Evolutionary conservation across 2,888 invertebrate genomes (phyloP), one percentile per base, ranked within the genome.

Genomic region (Cryptus armator): DNA sequence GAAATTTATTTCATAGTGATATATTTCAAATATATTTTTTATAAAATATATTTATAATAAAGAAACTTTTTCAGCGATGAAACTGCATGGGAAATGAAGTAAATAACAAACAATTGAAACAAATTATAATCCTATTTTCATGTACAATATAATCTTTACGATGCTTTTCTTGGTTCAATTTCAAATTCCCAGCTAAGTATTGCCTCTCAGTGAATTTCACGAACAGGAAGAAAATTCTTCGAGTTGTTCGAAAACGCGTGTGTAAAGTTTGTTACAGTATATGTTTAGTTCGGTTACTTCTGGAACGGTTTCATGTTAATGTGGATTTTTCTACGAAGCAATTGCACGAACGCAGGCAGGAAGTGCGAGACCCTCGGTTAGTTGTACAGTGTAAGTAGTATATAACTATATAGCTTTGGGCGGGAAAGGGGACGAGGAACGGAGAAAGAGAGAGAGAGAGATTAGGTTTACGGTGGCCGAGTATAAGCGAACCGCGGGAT

Each of bases 391-490:
- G 48, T 51, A 14, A 44, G 19, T 24, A 10, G 59, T 32, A 24
- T 67, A 44, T 32, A 62, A 72, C 64, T 72, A 67, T 76, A 53
- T 51, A 62, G 79, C 43, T 72, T 75, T 37, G 37, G 76, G 81
- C 81, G 85, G 68, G 78, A 79, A 59, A 53, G 44, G 51, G 86
- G 86, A 83, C 87, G 87, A 86, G 81, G 85, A 84, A 37, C 37
- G 9, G 6, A 5, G 37, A 37, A 9, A 37, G 6, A 5, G 37
- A 37, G 37, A 37, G 7, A 37, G 7, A 88, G 88, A 89, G 88
- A 87, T 90, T 89, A 86, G 86, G 87, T 89, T 90, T 86, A 89
- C 89, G 88, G 88, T 88, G 88, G 80, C 84, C 87, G 89, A 85
- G 77, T 89, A 86, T 89, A 89, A 89, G 82, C 87, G 83, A 86